Evolutionary conservation across 2,797 vertebrate species (phyloP), one percentile per base, ranked within the genome.

Genomic region (Diglossa cyanea): DNA sequence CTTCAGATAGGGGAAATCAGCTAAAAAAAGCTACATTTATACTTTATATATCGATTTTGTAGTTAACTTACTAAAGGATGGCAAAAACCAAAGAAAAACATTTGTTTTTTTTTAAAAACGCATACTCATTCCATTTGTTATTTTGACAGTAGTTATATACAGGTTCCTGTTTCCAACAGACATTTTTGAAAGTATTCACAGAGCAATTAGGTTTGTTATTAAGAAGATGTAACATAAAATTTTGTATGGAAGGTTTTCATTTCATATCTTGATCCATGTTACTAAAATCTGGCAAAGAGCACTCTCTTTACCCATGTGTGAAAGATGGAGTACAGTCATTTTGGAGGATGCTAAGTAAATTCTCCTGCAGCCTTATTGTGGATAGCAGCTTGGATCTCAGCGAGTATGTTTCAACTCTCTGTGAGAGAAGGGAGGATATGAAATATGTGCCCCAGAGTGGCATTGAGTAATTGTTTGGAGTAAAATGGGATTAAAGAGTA

Each of bases 401-500:
- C 51, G 81, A 48, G 60, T 51, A 2, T 50, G 7, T 76, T 92
- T 61, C 10, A 7, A 9, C 28, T 10, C 21, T 82, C 53, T 71
- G 45, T 71, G 74, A 47, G 45, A 25, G 61, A 76, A 77, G 26
- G 75, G 31, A n/a, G 24, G 33, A 26, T 92, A 66, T 51, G 47
- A 96, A 86, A 73, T 73, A 33, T 3, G 21, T 85, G 20, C 61
- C 51, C 71, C 18, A 60, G 48, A 86, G 42, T 77, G 71, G 53
- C 74, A 48, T 1, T 79, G 63, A 89, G 71, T 80, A 71, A 92
- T 88, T 93, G 47, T 80, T 85, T 42, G 47, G 40, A 90, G 51
- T 82, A 67, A 89, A 87, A 89, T 37, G 23, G 60, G 54, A 80
- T 94, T 90, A 90, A 86, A 86, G 50, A 61, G 39, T 67, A 89